Conservation (phyloP, 2,797 vertebrate genomes). For the Bradypodion pumilum region DNA sequence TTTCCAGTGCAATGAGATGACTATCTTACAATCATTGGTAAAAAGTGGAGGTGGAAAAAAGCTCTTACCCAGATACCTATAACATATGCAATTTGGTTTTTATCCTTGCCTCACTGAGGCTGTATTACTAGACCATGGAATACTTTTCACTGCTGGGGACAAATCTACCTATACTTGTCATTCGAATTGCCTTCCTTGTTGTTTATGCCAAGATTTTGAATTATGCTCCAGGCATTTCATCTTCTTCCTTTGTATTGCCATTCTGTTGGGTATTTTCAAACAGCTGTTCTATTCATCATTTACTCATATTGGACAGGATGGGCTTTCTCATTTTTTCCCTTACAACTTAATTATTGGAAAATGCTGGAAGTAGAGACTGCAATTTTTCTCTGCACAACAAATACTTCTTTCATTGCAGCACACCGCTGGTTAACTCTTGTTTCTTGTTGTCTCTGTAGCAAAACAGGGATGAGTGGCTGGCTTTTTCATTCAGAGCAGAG, state of each 20-base stretch:
- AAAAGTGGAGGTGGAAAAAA: no score
- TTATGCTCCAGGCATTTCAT: neutral
- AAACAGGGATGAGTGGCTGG: neutral
- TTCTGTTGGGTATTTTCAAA: neutral
- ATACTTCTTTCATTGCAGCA: neutral
- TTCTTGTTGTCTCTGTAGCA: no score
- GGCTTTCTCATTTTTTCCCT: neutral
- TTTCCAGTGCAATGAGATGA: neutral
- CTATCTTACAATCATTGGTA: neutral
- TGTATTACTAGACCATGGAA: neutral
- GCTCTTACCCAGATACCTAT: neutral
- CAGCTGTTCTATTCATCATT: neutral
- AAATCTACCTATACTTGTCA: neutral
- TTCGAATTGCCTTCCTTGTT: neutral
- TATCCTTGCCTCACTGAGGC: neutral
- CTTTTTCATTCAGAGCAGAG: no score
- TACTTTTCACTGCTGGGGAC: neutral
- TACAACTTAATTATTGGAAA: slow-evolving; percentile 12
- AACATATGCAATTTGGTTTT: neutral
- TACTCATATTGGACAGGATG: neutral
- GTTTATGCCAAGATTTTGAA: neutral
- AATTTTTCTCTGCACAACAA: neutral
- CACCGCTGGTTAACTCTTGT: neutral
- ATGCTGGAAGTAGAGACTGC: neutral
- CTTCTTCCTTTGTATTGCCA: neutral